A percentile compares a stretch with the other conserved stretches of the same genome.
Conservation (phyloP, 1,140 invertebrate genomes). For the Scylla paramamosain region DNA sequence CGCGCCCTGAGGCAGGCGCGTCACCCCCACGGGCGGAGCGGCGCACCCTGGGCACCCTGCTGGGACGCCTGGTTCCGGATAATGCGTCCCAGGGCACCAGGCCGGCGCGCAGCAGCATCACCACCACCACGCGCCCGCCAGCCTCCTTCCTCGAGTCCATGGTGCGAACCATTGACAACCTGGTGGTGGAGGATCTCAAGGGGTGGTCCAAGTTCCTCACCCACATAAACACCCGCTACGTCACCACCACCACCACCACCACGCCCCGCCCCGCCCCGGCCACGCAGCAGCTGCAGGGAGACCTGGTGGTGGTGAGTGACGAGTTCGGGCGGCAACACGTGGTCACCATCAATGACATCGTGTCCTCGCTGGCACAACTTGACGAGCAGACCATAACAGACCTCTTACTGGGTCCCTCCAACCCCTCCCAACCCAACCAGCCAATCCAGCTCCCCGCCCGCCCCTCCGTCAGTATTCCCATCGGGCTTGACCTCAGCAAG, state of each 20-base stretch:
- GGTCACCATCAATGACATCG: conserved; percentile 61
- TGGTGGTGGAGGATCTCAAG: conserved; percentile 52
- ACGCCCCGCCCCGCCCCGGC: neutral
- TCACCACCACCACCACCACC: neutral
- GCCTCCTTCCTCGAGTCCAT: conserved; percentile 58
- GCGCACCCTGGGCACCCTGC: conserved; percentile 40
- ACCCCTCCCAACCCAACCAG: neutral
- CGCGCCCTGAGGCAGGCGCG: neutral
- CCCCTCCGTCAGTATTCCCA: too few species aligned
- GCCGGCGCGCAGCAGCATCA: neutral
- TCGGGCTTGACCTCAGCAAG: neutral
- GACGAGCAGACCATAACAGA: conserved; percentile 57
- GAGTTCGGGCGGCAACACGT: conserved; percentile 52
- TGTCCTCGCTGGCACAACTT: conserved; percentile 53
- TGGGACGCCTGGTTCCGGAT: conserved; percentile 9
- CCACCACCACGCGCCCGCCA: neutral
- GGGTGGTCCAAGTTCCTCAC: conserved; percentile 40
- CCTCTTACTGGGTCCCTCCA: conserved; percentile 46
- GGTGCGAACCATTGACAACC: conserved; percentile 55
- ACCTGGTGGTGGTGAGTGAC: conserved; percentile 42
- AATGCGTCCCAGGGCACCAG: neutral
- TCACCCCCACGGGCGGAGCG: conserved; percentile 27
- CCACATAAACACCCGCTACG: neutral
- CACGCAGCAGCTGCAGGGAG: neutral
- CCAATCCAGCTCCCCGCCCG: neutral